Evolutionary conservation across 2,113 vertebrate genomes (phyloP), one percentile per base, ranked within the genome.

Genomic region (Myrmecobius fasciatus): DNA sequence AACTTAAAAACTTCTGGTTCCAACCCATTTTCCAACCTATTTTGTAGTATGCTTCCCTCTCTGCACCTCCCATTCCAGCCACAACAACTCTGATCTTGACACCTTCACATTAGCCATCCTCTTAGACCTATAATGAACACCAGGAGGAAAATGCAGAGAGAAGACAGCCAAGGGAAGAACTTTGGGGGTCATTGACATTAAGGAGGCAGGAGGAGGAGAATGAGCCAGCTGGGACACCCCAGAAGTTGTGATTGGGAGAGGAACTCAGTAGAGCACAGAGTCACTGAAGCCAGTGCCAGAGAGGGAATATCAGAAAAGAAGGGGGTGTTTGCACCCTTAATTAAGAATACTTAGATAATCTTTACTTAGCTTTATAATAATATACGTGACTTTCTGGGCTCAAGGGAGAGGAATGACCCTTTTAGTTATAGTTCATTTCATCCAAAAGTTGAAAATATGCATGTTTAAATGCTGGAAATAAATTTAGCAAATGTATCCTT

Each of bases 331-430:
- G 48, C 3, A 89, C 8, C 54, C 67, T 96, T 92, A 95, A 52
- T 14, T 91, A 94, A 52, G 93, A 91, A 94, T 94, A 67, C 28
- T 54, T 36, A 92, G 25, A 49, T 51, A 17, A 95, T 92, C 51
- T 94, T 91, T 94, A 43, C 54, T 36, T 93, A 8, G 56, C 52
- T 31, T 89, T 24, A 83, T 96, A n/a, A 43, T 91, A 28, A 31
- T 95, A 67, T 6, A 53, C 43, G 28, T 83, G 53, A 67, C 93
- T 54, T 94, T 95, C 46, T 91, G 22, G 43, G 56, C 26, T 28
- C 36, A 17, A 75, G 11, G 93, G 48, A 91, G 60, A 91, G 96
- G 91, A 97, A 67, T 56, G 94, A 90, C 0, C 75, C 26, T 83
- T 95, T 88, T 36, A 1, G 25, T 91, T 91, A 53, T 0, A 56